These are phyloP conservation scores for Oxyteleia sp. DNA, from an alignment of 2,888 invertebrate genomes.

Conservation along the genomic window DNA sequence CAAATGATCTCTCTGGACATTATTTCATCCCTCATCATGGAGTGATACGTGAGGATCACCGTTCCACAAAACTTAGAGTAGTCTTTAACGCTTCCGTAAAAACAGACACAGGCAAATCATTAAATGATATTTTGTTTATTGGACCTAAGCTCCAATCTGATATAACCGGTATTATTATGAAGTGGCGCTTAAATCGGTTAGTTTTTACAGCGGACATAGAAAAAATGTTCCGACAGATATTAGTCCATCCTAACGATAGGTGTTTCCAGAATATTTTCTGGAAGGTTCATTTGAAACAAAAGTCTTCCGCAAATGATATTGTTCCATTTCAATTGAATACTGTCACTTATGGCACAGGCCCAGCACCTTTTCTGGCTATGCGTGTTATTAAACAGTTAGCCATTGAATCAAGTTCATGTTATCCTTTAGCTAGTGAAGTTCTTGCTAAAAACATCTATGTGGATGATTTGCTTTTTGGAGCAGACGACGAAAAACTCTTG, in stretches of 20 bases:
- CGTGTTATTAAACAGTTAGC: background rate
- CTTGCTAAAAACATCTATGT: background rate
- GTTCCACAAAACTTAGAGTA: background rate
- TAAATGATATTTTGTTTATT: constrained; percentile 2
- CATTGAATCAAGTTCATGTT: background rate
- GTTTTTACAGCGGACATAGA: constrained; percentile 1
- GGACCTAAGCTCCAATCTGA: constrained; percentile 14
- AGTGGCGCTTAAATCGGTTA: background rate
- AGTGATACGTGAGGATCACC: background rate
- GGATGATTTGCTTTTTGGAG: constrained; percentile 14
- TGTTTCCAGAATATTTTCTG: constrained; percentile 3
- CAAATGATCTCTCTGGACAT: no score
- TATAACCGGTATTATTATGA: background rate
- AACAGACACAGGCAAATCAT: background rate
- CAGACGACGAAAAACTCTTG: background rate
- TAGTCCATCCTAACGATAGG: background rate
- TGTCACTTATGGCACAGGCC: background rate
- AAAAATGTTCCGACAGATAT: constrained; percentile 19
- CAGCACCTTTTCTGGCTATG: constrained; percentile 14
- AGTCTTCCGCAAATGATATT: background rate
- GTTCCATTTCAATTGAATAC: background rate
- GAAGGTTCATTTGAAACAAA: no score
- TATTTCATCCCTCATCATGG: no score
- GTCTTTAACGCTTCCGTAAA: background rate
- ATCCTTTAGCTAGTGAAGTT: background rate